These are phyloP conservation scores for Chymomyza amoena DNA, from an alignment of 2,888 invertebrate species.

Conservation along the genomic window DNA sequence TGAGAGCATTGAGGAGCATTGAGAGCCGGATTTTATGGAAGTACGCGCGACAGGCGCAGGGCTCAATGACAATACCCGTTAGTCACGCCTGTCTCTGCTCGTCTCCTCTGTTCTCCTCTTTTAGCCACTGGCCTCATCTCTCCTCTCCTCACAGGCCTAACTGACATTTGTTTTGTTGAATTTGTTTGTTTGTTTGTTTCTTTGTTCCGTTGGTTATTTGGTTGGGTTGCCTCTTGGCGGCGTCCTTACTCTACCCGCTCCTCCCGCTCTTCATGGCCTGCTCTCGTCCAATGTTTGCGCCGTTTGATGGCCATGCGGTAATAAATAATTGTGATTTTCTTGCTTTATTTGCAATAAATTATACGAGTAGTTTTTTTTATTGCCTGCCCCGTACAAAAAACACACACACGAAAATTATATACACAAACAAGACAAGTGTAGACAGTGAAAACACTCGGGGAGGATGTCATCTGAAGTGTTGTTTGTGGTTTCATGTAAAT, in stretches of 20 bases:
- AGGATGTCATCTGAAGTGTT: constrained; percentile 36
- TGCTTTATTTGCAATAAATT: constrained; percentile 63
- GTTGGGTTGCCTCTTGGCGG: background rate
- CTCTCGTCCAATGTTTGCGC: constrained; percentile 9
- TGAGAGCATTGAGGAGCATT: constrained; percentile 51
- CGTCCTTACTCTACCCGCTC: too few species aligned
- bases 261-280: background rate
- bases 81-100: constrained; percentile 9
- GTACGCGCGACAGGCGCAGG: constrained; percentile 48
- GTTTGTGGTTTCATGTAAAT: constrained; percentile 51
- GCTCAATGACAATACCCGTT: constrained; percentile 12
- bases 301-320: constrained; percentile 43
- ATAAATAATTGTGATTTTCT: constrained; percentile 65
- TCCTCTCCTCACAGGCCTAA: constrained; percentile 24
- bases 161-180: constrained; percentile 58
- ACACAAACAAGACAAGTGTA: constrained; percentile 36
- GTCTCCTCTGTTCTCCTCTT: too few species aligned
- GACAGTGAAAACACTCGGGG: constrained; percentile 26
- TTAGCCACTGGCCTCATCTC: constrained; percentile 11
- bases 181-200: constrained; percentile 18
- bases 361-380: constrained; percentile 42
- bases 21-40: constrained; percentile 26
- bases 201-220: constrained; percentile 19
- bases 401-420: constrained; percentile 25
- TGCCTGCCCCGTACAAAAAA: constrained; percentile 15